Percentiles rank a stretch among this genome's conserved stretches.
Evolutionary conservation across 2,888 invertebrate species (phyloP).

Genomic region (Chrysolina americana): DNA sequence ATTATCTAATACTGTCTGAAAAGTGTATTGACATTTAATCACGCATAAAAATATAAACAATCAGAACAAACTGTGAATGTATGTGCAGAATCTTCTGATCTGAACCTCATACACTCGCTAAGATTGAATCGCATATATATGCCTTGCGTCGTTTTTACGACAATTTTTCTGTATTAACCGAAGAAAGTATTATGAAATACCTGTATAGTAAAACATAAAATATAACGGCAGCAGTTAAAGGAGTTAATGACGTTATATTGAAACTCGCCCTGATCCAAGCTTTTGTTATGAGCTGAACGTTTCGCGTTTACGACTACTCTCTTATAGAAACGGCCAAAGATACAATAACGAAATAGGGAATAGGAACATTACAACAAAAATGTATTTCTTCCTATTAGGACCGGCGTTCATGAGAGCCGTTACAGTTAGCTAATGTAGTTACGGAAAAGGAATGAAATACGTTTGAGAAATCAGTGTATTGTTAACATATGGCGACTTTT

Average conservation of each 20-base stretch:
- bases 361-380: constrained; percentile 9
- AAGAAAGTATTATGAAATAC: constrained; percentile 18
- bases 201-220: constrained; percentile 22
- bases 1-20: too few relatives aligned
- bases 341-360: constrained; percentile 18
- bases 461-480: neutral
- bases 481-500: too few relatives aligned
- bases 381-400: constrained; percentile 16
- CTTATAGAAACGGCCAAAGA: constrained; percentile 17
- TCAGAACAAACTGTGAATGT: too few relatives aligned
- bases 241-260: constrained; percentile 28
- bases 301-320: constrained; percentile 15
- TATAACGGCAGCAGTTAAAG: constrained; percentile 29
- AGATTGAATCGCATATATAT: neutral
- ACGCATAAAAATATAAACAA: too few relatives aligned
- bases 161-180: constrained; percentile 1
- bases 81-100: too few relatives aligned
- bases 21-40: too few relatives aligned
- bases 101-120: too few relatives aligned
- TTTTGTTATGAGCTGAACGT: constrained; percentile 23
- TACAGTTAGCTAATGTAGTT: neutral
- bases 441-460: neutral
- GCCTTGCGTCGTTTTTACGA: neutral
- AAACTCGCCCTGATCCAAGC: constrained; percentile 12
- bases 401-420: neutral